Evolutionary conservation across 2,113 vertebrate genomes (phyloP), one percentile per base, ranked within the genome.

Genomic region (Labrus mixtus): DNA sequence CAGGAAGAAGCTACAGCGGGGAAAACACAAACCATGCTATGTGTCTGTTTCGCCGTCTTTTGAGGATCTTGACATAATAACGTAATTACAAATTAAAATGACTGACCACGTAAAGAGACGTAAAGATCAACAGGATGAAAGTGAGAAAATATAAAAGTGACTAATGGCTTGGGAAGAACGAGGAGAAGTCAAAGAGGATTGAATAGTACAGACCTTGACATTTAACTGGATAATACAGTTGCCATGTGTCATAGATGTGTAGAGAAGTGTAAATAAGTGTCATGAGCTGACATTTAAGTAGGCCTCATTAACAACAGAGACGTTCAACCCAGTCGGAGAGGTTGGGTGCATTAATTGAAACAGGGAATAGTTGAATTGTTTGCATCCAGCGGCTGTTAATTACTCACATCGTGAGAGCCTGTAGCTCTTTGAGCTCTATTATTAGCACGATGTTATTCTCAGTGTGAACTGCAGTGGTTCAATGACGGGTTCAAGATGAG

Each of bases 211-310:
- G 33, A 57, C 15, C 2, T 4, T 61, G 58, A 36, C 15, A 53
- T 25, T 58, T 29, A 57, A 66, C 46, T 20, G 19, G 8, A 20
- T 51, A 51, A 56, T 64, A 9, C 17, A 22, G n/a, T 36, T 16
- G 20, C 8, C 13, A 23, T 39, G 39, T 78, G 53, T 60, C 36
- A 58, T 11, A 41, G 15, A 64, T 19, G 48, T n/a, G 48, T 51
- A n/a, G 19, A n/a, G 36, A 0, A 45, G 13, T 33, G 17, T 59
- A 78, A 79, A 65, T 48, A 76, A 80, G 82, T 78, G 65, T 68
- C 57, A 81, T 22, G 4, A 67, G 39, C 37, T 81, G 55, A 68
- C 68, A 76, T 76, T 81, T 86, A 15, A 58, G 45, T 53, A 29
- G 39, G 51, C 53, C 11, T 59, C 81, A 62, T 55, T 48, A 48